Base-by-base conservation (phyloP, 2,113 vertebrate species). In the Ctenodactylus gundi region DNA sequence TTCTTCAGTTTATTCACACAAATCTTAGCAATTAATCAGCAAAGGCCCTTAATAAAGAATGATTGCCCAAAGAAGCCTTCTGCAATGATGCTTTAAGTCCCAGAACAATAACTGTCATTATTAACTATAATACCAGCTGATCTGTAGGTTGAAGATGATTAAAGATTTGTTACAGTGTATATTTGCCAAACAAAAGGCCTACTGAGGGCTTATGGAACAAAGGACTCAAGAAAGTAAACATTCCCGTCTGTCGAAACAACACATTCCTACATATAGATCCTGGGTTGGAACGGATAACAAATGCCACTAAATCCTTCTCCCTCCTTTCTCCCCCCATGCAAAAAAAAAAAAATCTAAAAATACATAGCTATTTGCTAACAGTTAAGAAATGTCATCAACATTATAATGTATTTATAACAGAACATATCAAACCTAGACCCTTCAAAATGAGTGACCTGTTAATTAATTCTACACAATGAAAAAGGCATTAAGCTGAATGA, bases 1-100 rank as follows among this genome's bases (percentile, higher is more conserved):
- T 55, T 88, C 65, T 44, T 88, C 23, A 64, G 49, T 89, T 94
- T 95, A 93, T 64, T 95, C 80, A 93, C 46, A 94, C 4, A 83
- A 94, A 93, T 96, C 34, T 95, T 90, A 96, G 17, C 12, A 78
- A 82, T 49, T 85, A 76, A 83, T 93, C 78, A 95, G 76, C 70
- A 81, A 87, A 92, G 20, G 39, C 10, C 73, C 77, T 92, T 91
- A 92, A 95, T 51, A 94, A 94, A 95, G 23, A 81, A 94, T 13
- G 13, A 89, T 7, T 94, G 20, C 53, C 51, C 77, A 90, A 55
- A 92, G 82, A 72, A 93, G n/a, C 27, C 76, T 87, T 62, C 34
- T 84, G n/a, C 41, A 67, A 84, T 68, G 68, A 14, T 84, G 18
- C 64, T 91, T 94, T 91, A 85, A 90, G 62, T 83, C 41, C 68